These are phyloP conservation scores for Chloropsis hardwickii DNA, from an alignment of 2,113 vertebrate species.

Conservation along the genomic window DNA sequence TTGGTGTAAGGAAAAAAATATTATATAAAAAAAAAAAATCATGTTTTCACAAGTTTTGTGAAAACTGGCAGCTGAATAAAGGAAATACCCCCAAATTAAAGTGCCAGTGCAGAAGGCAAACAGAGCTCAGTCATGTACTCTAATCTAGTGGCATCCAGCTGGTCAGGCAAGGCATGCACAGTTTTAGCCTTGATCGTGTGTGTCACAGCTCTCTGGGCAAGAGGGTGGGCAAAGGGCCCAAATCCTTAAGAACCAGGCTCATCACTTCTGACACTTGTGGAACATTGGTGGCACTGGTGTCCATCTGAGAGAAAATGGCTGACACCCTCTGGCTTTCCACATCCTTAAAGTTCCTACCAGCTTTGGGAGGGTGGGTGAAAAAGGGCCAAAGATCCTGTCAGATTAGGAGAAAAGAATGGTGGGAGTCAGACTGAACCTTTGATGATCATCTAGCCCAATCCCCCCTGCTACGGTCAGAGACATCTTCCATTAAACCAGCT, in stretches of 20 bases:
- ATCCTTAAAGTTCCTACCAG: background rate
- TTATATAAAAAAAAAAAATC: background rate
- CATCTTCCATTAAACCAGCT: background rate
- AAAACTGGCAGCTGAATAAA: constrained; percentile 23
- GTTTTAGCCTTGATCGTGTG: background rate
- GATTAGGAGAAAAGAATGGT: background rate
- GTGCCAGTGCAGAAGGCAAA: background rate
- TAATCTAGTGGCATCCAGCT: background rate
- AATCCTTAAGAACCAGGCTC: background rate
- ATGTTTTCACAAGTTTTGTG: background rate
- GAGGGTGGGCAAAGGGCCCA: background rate
- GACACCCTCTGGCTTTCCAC: background rate
- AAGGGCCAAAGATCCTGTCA: background rate
- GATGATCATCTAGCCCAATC: background rate
- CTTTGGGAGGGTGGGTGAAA: background rate
- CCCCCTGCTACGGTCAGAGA: background rate
- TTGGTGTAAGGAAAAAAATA: background rate
- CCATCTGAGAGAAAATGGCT: background rate
- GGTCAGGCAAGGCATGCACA: background rate
- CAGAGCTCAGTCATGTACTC: background rate
- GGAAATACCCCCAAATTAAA: background rate
- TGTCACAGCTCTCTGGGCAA: background rate
- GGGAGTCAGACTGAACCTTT: background rate
- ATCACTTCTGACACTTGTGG: rapidly evolving
- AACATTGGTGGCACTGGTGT: background rate